Conservation (phyloP, 2,797 vertebrate species). For the Epinephelus awoara region DNA sequence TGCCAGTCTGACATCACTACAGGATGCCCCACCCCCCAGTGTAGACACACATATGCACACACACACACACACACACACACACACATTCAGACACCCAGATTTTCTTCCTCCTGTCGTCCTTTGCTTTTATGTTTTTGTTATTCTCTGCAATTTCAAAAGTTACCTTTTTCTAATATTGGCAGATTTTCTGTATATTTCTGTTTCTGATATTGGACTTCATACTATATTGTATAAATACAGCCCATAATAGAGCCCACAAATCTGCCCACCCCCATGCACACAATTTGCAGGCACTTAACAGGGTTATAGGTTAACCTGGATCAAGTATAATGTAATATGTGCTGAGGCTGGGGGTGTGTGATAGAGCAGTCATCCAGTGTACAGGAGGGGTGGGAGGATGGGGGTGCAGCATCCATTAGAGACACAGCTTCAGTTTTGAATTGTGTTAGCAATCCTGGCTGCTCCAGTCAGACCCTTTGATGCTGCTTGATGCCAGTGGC, state of each 20-base stretch:
- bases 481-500: slow-evolving; percentile 59
- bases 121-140: slow-evolving; percentile 14
- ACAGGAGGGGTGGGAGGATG: slow-evolving; percentile 27
- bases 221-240: background rate
- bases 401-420: slow-evolving; percentile 61
- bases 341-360: slow-evolving; percentile 44
- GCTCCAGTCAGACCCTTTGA: slow-evolving; percentile 61
- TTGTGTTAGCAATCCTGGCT: slow-evolving; percentile 48
- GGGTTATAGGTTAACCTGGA: slow-evolving; percentile 72
- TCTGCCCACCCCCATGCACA: background rate
- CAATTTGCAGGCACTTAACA: slow-evolving; percentile 59
- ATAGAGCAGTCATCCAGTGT: slow-evolving; percentile 40
- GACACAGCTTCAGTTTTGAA: slow-evolving; percentile 51
- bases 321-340: slow-evolving; percentile 74
- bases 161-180: background rate
- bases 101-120: slow-evolving; percentile 3
- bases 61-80: slow-evolving; percentile 29
- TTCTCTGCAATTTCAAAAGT: slow-evolving; percentile 5
- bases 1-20: slow-evolving; percentile 65
- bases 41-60: slow-evolving; percentile 14
- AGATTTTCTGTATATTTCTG: background rate
- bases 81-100: slow-evolving; percentile 24
- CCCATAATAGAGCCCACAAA: no score
- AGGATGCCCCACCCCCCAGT: slow-evolving; percentile 47
- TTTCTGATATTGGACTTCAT: background rate